Evolutionary conservation across 2,113 vertebrate species (phyloP).

Genomic region (Garra rufa): DNA sequence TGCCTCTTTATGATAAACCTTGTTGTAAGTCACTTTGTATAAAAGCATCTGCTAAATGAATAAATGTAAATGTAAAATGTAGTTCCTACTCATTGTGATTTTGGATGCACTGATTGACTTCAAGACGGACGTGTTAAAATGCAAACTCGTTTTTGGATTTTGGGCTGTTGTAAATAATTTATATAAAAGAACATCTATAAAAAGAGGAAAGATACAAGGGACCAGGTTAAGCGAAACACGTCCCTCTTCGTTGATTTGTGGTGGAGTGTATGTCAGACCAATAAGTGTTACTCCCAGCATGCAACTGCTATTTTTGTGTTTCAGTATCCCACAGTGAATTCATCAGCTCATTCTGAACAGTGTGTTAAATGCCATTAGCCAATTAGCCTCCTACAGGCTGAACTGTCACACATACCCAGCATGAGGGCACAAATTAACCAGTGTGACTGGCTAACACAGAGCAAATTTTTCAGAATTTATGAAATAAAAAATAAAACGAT

Average conservation of each 20-base stretch:
- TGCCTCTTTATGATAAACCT: too few relatives aligned
- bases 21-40: too few relatives aligned
- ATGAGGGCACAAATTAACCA: neutral
- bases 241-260: neutral
- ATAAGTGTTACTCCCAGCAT: neutral
- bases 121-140: too few relatives aligned
- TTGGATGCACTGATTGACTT: too few relatives aligned
- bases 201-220: neutral
- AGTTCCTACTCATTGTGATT: too few relatives aligned
- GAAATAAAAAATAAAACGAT: neutral
- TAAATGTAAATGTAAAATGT: too few relatives aligned
- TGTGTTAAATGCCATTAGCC: constrained; percentile 42
- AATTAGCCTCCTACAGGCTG: constrained; percentile 25
- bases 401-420: constrained; percentile 16
- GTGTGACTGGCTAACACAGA: neutral
- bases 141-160: too few relatives aligned
- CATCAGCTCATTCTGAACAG: constrained; percentile 12
- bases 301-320: neutral
- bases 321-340: constrained; percentile 22
- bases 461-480: neutral
- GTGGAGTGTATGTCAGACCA: neutral
- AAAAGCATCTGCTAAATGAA: too few relatives aligned
- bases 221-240: neutral
- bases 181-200: neutral
- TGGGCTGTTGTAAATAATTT: neutral